phyloP scores from a whole-genome alignment of 2,797 vertebrate species.

The Acanthopagrus latus region DNA sequence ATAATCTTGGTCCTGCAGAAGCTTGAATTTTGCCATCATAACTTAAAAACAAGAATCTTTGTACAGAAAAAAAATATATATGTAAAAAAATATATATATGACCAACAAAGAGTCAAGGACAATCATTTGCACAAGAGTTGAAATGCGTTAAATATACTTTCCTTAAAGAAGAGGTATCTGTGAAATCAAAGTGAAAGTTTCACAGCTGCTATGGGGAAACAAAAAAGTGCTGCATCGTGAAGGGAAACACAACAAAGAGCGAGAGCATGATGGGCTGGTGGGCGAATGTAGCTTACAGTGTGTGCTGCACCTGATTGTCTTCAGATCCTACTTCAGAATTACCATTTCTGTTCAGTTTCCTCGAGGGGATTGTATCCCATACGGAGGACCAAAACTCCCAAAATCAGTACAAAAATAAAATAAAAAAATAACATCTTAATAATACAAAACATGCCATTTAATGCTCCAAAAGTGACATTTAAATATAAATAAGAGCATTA shows the following conservation, averaged over 20 bases:
- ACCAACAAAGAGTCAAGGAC: too few relatives aligned
- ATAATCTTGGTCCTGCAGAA: conserved; percentile 48
- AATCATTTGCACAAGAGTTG: conserved; percentile 40
- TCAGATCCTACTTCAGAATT: neutral
- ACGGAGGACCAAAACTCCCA: too few relatives aligned
- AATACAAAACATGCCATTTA: too few relatives aligned
- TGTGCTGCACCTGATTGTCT: conserved; percentile 11
- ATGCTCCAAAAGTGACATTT: too few relatives aligned
- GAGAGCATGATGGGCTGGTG: neutral
- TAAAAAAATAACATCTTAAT: too few relatives aligned
- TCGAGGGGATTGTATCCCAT: neutral
- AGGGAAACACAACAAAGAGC: conserved; percentile 1
- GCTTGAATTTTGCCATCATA: conserved; percentile 7
- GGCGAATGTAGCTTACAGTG: neutral
- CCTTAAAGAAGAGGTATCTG: conserved; percentile 8
- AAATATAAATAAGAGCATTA: too few relatives aligned
- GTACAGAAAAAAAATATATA: conserved; percentile 15
- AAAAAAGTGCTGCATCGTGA: neutral
- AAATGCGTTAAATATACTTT: conserved; percentile 21
- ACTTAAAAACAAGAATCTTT: conserved; percentile 28
- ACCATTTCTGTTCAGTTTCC: neutral
- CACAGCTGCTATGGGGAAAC: conserved; percentile 29
- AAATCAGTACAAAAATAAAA: too few relatives aligned
- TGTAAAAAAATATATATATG: conserved; percentile 53
- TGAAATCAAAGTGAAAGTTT: conserved; percentile 8